Evolutionary conservation across 2,888 invertebrate genomes (phyloP).

Genomic region (Electrophaes corylata): DNA sequence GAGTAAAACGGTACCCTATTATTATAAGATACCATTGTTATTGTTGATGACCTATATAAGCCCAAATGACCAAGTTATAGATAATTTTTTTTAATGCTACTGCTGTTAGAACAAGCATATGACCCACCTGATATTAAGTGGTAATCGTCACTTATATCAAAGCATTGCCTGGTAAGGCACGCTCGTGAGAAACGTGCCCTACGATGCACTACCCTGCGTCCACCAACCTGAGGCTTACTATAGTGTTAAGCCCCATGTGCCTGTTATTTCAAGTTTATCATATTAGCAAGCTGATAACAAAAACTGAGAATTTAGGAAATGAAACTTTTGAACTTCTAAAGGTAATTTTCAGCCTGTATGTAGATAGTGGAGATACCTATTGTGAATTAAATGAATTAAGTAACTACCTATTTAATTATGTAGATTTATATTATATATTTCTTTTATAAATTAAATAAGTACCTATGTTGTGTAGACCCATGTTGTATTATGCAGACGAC

Average conservation of each 20-base stretch:
- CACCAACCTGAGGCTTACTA: neutral
- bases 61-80: neutral
- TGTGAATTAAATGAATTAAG: constrained; percentile 1
- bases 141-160: neutral
- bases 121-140: neutral
- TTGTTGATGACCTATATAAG: no score
- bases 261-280: neutral
- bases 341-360: constrained; percentile 22
- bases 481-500: constrained; percentile 2
- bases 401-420: constrained; percentile 4
- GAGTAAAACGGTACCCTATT: no score
- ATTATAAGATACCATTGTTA: no score
- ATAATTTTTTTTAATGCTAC: neutral
- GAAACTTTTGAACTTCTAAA: constrained; percentile 53
- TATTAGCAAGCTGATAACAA: no score
- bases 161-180: neutral
- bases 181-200: no score
- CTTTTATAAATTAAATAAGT: constrained; percentile 1
- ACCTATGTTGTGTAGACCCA: neutral
- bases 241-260: neutral
- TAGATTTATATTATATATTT: constrained; percentile 9
- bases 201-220: neutral
- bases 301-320: no score
- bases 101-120: neutral
- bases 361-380: constrained; percentile 14